A percentile compares a stretch with the other conserved stretches of the same genome.
Evolutionary conservation across 2,797 vertebrate species (phyloP).

Genomic region (Oreochromis grahami): DNA sequence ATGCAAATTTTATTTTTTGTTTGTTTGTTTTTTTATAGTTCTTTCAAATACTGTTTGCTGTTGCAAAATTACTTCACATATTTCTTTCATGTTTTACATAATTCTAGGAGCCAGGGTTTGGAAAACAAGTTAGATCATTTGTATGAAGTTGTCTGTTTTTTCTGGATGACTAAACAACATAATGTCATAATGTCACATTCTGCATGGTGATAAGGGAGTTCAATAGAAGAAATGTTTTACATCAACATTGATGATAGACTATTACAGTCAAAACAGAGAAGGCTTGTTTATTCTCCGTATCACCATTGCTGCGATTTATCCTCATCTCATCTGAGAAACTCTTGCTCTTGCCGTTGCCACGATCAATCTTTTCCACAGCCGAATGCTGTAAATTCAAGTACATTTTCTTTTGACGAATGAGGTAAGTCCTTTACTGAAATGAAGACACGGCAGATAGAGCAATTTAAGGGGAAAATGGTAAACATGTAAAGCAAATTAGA

Average conservation of each 20-base stretch:
- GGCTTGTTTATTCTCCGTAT: neutral
- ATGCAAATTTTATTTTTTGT: neutral
- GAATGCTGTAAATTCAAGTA: neutral
- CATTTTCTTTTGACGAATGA: neutral
- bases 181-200: neutral
- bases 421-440: neutral
- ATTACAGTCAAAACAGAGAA: neutral
- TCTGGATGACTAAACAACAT: neutral
- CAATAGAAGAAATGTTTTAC: neutral
- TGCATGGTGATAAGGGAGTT: neutral
- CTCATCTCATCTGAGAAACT: neutral
- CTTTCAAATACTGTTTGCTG: neutral
- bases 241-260: neutral
- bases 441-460: neutral
- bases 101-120: neutral
- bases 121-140: neutral
- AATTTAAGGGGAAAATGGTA: neutral
- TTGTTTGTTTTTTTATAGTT: neutral
- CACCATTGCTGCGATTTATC: neutral
- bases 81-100: neutral
- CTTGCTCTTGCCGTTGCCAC: neutral
- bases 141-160: neutral
- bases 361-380: neutral
- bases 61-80: neutral
- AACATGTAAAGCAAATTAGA: neutral